phyloP scores from a whole-genome alignment of 2,888 invertebrate genomes.

The Girardia tigrina region DNA sequence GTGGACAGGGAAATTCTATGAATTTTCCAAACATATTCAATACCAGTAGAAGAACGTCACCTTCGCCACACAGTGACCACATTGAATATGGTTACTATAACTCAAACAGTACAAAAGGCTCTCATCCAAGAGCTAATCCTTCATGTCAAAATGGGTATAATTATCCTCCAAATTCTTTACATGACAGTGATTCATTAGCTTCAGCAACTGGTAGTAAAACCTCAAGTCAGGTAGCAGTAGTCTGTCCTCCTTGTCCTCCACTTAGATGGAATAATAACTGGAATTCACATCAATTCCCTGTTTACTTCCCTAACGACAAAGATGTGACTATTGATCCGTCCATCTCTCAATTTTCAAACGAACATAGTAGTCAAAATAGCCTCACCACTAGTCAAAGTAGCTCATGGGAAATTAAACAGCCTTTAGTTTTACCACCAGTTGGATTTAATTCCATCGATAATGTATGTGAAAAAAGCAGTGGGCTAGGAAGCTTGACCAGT shows the following conservation, averaged over 20 bases:
- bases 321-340: not conserved
- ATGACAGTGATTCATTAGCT: constrained; percentile 11
- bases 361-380: not conserved
- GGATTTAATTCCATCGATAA: not conserved
- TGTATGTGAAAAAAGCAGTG: constrained; percentile 7
- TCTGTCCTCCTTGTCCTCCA: not conserved
- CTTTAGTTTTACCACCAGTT: not conserved
- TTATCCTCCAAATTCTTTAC: not conserved
- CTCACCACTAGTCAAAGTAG: not conserved
- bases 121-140: not conserved
- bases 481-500: not conserved
- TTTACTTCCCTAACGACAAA: not conserved
- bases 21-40: not conserved
- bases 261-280: constrained; percentile 9
- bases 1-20: not conserved
- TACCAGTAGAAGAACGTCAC: not conserved
- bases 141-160: not conserved
- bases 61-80: constrained; percentile 2
- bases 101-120: not conserved
- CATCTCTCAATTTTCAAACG: constrained; percentile 6
- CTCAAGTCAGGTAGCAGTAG: not conserved
- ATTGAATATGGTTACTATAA: not conserved
- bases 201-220: constrained; percentile 1
- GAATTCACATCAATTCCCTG: not conserved
- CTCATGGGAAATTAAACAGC: constrained; percentile 15